These are phyloP conservation scores for Anomalospiza imberbis DNA, from an alignment of 2,797 vertebrate species.

Conservation along the genomic window DNA sequence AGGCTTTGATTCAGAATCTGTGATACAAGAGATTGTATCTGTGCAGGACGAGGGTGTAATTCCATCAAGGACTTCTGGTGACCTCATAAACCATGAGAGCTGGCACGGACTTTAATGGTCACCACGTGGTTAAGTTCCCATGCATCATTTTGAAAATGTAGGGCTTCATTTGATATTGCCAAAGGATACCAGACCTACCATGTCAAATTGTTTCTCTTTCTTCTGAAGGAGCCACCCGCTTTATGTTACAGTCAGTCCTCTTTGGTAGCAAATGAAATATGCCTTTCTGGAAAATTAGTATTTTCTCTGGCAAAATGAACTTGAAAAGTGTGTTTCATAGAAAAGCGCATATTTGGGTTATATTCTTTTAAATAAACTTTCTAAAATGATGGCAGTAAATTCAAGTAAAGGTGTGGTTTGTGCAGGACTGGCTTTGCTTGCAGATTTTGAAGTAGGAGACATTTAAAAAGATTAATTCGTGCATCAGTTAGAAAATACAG, in stretches of 20 bases:
- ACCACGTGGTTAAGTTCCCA: slow-evolving; percentile 52
- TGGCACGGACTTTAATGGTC: slow-evolving; percentile 63
- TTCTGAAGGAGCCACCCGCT: slow-evolving; percentile 43
- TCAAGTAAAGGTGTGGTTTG: slow-evolving; percentile 40
- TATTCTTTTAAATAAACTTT: slow-evolving; percentile 50
- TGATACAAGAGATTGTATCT: slow-evolving; percentile 34
- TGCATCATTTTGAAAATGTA: slow-evolving; percentile 57
- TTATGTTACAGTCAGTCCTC: slow-evolving; percentile 48
- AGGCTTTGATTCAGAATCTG: slow-evolving; percentile 1
- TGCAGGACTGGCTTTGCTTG: not conserved
- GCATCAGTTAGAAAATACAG: not conserved
- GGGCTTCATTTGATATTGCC: slow-evolving; percentile 62
- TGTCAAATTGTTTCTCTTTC: slow-evolving; percentile 65
- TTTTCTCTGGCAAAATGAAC: slow-evolving; percentile 56
- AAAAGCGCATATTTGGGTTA: slow-evolving; percentile 40
- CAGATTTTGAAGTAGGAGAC: not conserved
- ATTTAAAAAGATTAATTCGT: not conserved
- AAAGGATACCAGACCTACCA: slow-evolving; percentile 59
- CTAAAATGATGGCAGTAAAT: slow-evolving; percentile 40
- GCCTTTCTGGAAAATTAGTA: slow-evolving; percentile 52
- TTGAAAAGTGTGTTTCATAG: slow-evolving; percentile 1
- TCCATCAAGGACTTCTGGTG: slow-evolving; percentile 61
- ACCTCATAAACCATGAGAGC: slow-evolving; percentile 65
- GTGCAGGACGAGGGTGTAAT: too few species aligned
- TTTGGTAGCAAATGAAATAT: slow-evolving; percentile 65